These are phyloP conservation scores for Papilio polyxenes DNA, from an alignment of 1,140 invertebrate species.

Conservation along the genomic window DNA sequence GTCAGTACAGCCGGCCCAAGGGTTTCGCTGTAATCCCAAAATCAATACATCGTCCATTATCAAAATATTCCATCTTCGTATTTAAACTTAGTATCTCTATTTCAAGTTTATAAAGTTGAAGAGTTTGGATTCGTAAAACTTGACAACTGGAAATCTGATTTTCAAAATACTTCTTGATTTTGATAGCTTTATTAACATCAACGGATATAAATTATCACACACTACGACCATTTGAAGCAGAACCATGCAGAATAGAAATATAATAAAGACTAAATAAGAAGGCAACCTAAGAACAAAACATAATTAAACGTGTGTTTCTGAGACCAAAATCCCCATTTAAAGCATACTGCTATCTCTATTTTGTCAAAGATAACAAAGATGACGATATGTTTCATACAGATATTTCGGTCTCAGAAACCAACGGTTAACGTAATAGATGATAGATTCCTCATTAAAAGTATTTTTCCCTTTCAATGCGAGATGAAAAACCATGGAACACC, in stretches of 20 bases:
- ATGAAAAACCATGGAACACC: neutral
- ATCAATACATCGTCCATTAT: conserved; percentile 29
- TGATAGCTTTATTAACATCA: neutral
- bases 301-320: no score
- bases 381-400: no score
- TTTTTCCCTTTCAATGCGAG: no score
- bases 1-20: conserved; percentile 14
- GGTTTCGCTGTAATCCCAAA: conserved; percentile 18
- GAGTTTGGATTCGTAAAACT: neutral
- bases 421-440: no score
- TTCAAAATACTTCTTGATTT: neutral
- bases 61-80: conserved; percentile 2
- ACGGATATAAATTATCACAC: no score
- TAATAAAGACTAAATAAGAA: neutral
- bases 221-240: neutral
- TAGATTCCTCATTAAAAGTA: neutral
- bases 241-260: neutral
- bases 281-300: no score
- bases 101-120: neutral
- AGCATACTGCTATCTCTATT: no score
- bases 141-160: neutral
- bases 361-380: no score
- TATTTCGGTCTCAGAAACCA: no score
- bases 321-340: no score
- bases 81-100: conserved; percentile 6